Base-by-base conservation (phyloP, 2,797 vertebrate genomes). In the Periophthalmus magnuspinnatus region DNA sequence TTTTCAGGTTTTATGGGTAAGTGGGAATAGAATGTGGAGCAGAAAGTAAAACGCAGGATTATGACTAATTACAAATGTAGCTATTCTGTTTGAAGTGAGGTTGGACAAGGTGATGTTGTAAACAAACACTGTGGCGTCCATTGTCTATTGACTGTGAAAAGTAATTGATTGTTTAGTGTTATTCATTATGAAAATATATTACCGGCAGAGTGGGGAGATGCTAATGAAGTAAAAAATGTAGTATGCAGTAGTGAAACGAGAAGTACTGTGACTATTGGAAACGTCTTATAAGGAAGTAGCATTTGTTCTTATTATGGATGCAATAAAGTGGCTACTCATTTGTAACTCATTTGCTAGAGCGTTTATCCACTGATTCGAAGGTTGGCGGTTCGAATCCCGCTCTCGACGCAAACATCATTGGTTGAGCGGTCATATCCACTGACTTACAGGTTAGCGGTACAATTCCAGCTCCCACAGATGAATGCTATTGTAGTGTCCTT, bases 1-100 rank as follows among this genome's bases (percentile, higher is more conserved):
- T 69, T 45, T 69, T n/a, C 50, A 47, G n/a, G 32, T 50, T 65
- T 81, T 66, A 71, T 70, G 11, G 41, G 0, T 21, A 2, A 22
- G 22, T 28, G 65, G 33, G 50, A 21, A 36, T 47, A 41, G 13
- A 50, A 50, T 32, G 47, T 65, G 63, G 28, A 41, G 65, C 52
- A 41, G 65, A 21, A 56, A 41, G 65, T 38, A 38, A 67, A 67
- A 67, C 52, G 56, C 16, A 41, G 16, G 33, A 24, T 67, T 41
- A 67, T 56, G 52, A 28, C 34, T 54, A 38, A 67, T 56, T 56
- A 67, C n/a, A 55, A 13, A 16, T 67, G 65, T 54, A 28, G 48
- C 52, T 14, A 17, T 67, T 55, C 32, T 33, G 33, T 67, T 55
- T 67, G 65, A 55, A 56, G 52, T 57, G 54, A 56, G 54, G 36